Evolutionary conservation across 2,888 invertebrate genomes (phyloP), one percentile per base, ranked within the genome.

Genomic region (Entomobrya multifasciata): DNA sequence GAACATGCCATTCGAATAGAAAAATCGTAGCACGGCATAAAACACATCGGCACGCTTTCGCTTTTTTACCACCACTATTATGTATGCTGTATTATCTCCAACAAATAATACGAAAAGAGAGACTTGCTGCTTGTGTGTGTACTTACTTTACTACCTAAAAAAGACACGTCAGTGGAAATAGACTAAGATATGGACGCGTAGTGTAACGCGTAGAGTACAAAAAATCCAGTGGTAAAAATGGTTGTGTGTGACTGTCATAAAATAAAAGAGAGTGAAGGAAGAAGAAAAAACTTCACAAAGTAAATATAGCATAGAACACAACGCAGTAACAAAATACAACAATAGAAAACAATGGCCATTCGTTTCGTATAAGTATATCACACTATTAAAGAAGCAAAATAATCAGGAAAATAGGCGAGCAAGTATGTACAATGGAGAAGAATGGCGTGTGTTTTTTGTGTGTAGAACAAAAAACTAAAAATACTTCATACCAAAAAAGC

Each of bases 281-380:
- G 36, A 65, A 17, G 17, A 65, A 65, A 30, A 36, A 36, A 36
- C 8, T 10, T 2, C 36, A 41, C 17, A 25, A 41, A 20, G 15
- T 60, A 27, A 62, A 62, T 44, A 78, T 25, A 25, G 17, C 36
- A 60, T n/a, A n/a, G 36, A 13, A 47, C 15, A 72, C 49, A n/a
- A n/a, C n/a, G n/a, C n/a, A 25, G 22, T 15, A 22, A n/a, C 44
- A 22, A n/a, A 17, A 0, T 22, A 15, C 52, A 83, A 83, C 83
- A 83, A 83, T 76, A 76, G 72, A 41, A 83, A 76, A 83, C 83
- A 83, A 83, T 83, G 83, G 62, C 22, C 57, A 57, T 49, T 65
- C 30, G 13, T 62, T 27, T 17, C 36, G 36, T 60, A 1, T 15
- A 60, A 36, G 3, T 52, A 52, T 52, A 60, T 15, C 22, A 20